Evolutionary conservation across 2,797 vertebrate species (phyloP).

Genomic region (Schizopygopsis pylzovi): DNA sequence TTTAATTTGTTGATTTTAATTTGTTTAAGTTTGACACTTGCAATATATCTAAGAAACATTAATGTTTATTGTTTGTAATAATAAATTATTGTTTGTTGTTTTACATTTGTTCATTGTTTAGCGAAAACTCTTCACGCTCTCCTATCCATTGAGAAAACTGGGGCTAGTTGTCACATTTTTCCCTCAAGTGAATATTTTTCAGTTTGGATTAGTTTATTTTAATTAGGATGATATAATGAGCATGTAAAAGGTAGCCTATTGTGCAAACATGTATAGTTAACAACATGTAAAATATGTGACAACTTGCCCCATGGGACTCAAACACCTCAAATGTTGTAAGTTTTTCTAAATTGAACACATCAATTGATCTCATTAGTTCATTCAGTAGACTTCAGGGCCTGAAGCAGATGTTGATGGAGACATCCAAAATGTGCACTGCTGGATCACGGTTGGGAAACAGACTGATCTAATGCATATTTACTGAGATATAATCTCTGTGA

Average conservation of each 20-base stretch:
- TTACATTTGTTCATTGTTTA: neutral
- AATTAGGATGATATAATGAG: neutral
- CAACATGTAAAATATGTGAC: neutral
- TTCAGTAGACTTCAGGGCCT: neutral
- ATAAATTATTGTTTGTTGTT: neutral
- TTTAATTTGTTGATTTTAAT: neutral
- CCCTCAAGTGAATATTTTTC: neutral
- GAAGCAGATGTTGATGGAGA: neutral
- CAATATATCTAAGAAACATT: neutral
- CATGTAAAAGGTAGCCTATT: neutral
- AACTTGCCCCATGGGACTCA: neutral
- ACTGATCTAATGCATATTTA: neutral
- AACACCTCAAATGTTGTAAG: neutral
- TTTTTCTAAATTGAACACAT: neutral
- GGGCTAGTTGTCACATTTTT: constrained; percentile 1
- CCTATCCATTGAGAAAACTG: neutral
- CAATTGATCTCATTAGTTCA: neutral
- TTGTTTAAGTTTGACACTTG: neutral
- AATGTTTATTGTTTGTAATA: too few species aligned
- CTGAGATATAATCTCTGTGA: neutral
- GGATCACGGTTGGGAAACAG: neutral
- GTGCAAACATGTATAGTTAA: neutral
- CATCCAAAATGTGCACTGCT: neutral
- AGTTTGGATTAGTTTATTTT: neutral
- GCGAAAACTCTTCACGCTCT: too few species aligned